These are phyloP conservation scores for Cotesia typhae DNA, from an alignment of 1,140 invertebrate genomes.

Conservation along the genomic window DNA sequence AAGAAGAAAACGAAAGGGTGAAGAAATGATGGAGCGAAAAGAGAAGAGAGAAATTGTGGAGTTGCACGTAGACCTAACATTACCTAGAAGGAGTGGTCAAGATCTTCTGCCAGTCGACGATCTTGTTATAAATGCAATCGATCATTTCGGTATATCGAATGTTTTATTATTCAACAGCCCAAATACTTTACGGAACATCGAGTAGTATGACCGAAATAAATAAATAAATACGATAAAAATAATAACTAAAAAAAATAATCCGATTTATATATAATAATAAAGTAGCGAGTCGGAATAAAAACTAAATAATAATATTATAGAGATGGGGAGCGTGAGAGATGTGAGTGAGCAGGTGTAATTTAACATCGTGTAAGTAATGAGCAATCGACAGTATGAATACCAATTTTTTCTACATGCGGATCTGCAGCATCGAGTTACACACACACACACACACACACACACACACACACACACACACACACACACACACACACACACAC, in stretches of 20 bases:
- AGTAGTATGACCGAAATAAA: conserved; percentile 18
- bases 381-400: conserved; percentile 57
- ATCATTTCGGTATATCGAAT: neutral
- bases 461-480: no score
- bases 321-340: conserved; percentile 54
- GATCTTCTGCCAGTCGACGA: conserved; percentile 34
- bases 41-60: conserved; percentile 21
- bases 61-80: conserved; percentile 32
- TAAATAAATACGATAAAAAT: conserved; percentile 12
- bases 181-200: neutral
- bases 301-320: conserved; percentile 13
- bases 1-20: conserved; percentile 26
- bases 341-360: conserved; percentile 55
- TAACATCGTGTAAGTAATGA: conserved; percentile 57
- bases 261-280: neutral
- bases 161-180: no score
- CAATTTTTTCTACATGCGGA: conserved; percentile 49
- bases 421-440: conserved; percentile 38
- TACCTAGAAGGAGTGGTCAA: conserved; percentile 36
- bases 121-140: conserved; percentile 35
- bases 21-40: conserved; percentile 25
- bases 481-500: no score
- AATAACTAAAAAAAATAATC: neutral
- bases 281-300: conserved; percentile 7
- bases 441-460: neutral